Evolutionary conservation across 2,888 invertebrate genomes (phyloP).

Genomic region (Macaria liturata): DNA sequence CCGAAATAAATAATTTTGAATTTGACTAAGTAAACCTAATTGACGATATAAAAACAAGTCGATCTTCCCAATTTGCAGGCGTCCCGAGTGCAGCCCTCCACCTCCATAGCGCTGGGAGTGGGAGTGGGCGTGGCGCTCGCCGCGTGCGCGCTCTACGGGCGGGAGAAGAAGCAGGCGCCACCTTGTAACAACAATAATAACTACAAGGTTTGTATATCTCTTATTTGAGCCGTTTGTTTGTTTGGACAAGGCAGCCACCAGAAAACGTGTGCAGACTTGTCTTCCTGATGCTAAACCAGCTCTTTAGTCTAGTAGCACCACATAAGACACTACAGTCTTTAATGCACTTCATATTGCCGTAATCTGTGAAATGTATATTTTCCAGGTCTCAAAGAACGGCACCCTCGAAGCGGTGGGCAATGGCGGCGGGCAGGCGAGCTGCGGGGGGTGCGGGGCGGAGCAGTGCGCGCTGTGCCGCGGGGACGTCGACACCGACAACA

Average conservation of each 20-base stretch:
- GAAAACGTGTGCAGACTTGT: no score
- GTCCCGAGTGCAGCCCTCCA: slow-evolving; percentile 68
- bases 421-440: slow-evolving; percentile 51
- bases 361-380: slow-evolving; percentile 5
- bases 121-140: slow-evolving; percentile 75
- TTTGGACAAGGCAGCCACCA: no score
- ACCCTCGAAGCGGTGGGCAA: slow-evolving; percentile 60
- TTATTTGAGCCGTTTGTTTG: no score
- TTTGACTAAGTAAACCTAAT: no score
- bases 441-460: slow-evolving; percentile 73
- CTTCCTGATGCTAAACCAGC: no score
- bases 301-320: no score
- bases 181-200: slow-evolving; percentile 74
- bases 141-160: slow-evolving; percentile 69
- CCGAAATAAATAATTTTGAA: no score
- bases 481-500: slow-evolving; percentile 76
- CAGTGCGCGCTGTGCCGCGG: slow-evolving; percentile 76
- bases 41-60: not conserved
- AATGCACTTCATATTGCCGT: no score
- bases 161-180: slow-evolving; percentile 67
- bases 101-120: slow-evolving; percentile 68
- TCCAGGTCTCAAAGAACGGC: slow-evolving; percentile 72
- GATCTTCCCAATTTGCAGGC: slow-evolving; percentile 39
- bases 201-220: slow-evolving; percentile 62
- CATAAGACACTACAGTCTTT: no score